Base-by-base conservation (phyloP, 1,140 invertebrate species). In the Brachionus sp. region DNA sequence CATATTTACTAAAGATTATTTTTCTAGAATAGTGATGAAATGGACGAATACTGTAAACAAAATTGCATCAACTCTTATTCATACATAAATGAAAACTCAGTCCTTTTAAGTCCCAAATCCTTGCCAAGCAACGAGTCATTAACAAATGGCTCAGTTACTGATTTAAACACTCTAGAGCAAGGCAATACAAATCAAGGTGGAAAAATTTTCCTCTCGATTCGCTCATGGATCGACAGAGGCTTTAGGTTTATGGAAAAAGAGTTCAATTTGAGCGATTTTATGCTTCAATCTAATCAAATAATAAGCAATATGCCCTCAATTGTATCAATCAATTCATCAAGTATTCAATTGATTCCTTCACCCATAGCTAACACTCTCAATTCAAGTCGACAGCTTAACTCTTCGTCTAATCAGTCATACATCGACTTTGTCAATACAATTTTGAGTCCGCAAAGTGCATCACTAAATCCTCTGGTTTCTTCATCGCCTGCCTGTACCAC, bases 11-110 rank as follows among this genome's bases (percentile, higher is more conserved):
- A 62, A 16, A 19, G 7, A 19, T n/a, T n/a, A 19, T 62, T 3
- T 62, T 62, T 29, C 29, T 42, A 62, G 53, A 80, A 19, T 42
- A 80, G 19, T 5, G 77, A 80, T 9, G 77, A 80, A 62, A 44
- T 66, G 44, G 77, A 80, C 39, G 77, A 80, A 1, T 80, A 80
- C 53, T 80, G 77, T 23, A 80, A 80, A 66, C 10, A 57, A 19
- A 25, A 53, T 57, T 80, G 6, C 42, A 80, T 80, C 13, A 66
- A 19, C 50, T 80, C 46, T 23, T 80, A 80, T 23, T 23, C 77
- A 16, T 80, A 19, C n/a, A 57, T 80, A 9, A 80, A 80, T 13
- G 77, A 80, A n/a, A 66, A 19, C 19, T 80, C 77, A 39, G 39
- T 53, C 9, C 35, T 66, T 7, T 9, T 62, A 0, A 80, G 23